Evolutionary conservation across 1,140 invertebrate species (phyloP), one percentile per base, ranked within the genome.

Genomic region (Whitmania pigra): DNA sequence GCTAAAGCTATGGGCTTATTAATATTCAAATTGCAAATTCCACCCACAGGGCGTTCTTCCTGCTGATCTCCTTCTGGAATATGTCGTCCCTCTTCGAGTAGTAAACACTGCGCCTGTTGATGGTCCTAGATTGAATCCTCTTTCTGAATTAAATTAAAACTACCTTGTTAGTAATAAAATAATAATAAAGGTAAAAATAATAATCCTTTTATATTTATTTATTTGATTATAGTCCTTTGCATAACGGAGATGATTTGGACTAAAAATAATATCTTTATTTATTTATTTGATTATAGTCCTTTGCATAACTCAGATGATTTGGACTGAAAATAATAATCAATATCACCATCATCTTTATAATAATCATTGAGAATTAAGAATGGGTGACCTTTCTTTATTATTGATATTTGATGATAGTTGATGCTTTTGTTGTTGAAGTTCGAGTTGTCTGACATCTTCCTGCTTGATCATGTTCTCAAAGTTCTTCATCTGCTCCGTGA

Each of bases 391-490:
- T 63, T 25, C 22, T n/a, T 31, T 22, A 17, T 31, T 63, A 20
- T 17, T 49, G 43, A 11, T 49, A 11, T 49, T 49, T 11, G 43
- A 11, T 0, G 43, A 49, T n/a, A 18, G 20, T 63, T 63, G 57
- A 11, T 63, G 57, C 22, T 25, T 22, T n/a, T 63, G 57, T 31
- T 22, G 57, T 17, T 17, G 57, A 13, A 15, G 57, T 63, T 63
- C 57, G 11, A 63, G 22, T 13, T 25, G 22, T 25, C 22, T 11
- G 29, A 63, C 22, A 18, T 63, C 57, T 18, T 63, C 57, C 22
- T 63, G 22, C 18, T 63, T 63, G 29, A 63, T n/a, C 57, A 63
- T 63, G 57, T 63, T 63, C 57, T 63, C 57, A 18, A 63, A 63
- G 57, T 25, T 31, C 29, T 63, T 63, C 22, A 63, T 63, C 29